Base-by-base conservation (phyloP, 2,113 vertebrate species). In the Chunga burmeisteri region DNA sequence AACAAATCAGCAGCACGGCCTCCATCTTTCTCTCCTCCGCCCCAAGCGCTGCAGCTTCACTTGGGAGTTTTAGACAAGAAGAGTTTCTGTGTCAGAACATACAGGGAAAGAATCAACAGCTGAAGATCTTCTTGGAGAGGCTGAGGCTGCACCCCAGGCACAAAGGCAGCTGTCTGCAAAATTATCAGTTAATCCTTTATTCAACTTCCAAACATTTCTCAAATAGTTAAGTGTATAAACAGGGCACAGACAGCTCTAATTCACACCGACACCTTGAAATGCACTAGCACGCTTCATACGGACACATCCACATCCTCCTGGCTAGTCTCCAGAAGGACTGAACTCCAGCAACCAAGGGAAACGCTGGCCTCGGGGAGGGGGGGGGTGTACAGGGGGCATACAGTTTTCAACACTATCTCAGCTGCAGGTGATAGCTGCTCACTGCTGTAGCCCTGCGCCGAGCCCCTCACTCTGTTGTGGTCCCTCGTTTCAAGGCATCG, bases 171-270 rank as follows among this genome's bases (percentile, higher is more conserved):
- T 83, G 83, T 71, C 93, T 70, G 79, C 85, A 95, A 90, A 95
- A 94, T 92, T 75, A 95, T 53, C 86, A 92, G 61, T 87, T 95
- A 92, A 96, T 96, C 92, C 81, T 96, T 91, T 70, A 82, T 71
- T 90, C 71, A 59, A 73, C 95, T 82, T 90, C 90, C 88, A 87
- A 95, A 90, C 88, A 96, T 94, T 94, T 93, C 91, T 81, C 44
- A 81, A 87, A 96, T 55, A 59, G 32, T 74, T 86, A 92, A 55
- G 17, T 9, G 8, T n/a, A 42, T 49, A 85, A 86, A 63, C 0
- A 0, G 17, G 53, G 32, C 59, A 80, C 81, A 84, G 67, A 77
- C 71, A 89, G 83, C 50, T 70, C 53, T 44, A 71, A 86, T 63
- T 93, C 73, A 81, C 80, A 86, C 32, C 0, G 0, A 72, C 52